Percentiles rank a stretch among this genome's conserved stretches.
These are phyloP conservation scores for Ectropis crepuscularia DNA, from an alignment of 2,888 invertebrate genomes.

Conservation along the genomic window DNA sequence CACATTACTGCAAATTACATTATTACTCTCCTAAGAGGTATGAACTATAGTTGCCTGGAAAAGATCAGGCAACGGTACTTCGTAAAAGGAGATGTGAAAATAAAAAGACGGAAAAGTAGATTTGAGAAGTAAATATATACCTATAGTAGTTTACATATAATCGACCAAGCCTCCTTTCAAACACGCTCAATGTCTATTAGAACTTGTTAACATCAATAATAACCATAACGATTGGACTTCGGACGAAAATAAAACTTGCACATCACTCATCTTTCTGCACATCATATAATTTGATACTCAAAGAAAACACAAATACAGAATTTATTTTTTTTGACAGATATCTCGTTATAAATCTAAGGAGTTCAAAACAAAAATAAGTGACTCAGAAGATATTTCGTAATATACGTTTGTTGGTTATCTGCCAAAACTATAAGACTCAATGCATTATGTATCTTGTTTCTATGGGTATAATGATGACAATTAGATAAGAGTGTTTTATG, in stretches of 20 bases:
- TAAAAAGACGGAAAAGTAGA: too few relatives aligned
- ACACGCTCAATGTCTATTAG: not conserved
- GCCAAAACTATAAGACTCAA: conserved; percentile 40
- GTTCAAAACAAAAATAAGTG: conserved; percentile 49
- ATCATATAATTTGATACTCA: conserved; percentile 9
- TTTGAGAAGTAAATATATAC: too few relatives aligned
- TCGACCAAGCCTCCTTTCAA: not conserved
- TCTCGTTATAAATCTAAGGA: conserved; percentile 43
- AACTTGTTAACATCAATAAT: not conserved
- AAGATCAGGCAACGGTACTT: too few relatives aligned
- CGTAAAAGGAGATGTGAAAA: too few relatives aligned
- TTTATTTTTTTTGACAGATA: conserved; percentile 32
- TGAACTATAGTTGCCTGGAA: too few relatives aligned
- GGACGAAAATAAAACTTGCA: not conserved
- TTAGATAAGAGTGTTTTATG: conserved; percentile 4
- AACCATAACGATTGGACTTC: not conserved
- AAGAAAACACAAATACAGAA: conserved; percentile 8
- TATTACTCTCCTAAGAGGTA: too few relatives aligned
- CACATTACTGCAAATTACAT: too few relatives aligned
- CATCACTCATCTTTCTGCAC: not conserved
- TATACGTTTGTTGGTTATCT: conserved; percentile 46
- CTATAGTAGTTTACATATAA: too few relatives aligned
- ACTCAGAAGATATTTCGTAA: conserved; percentile 47
- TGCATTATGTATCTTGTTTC: conserved; percentile 23
- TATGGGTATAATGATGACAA: conserved; percentile 25